phyloP scores from a whole-genome alignment of 1,140 invertebrate species.

The Solenopsis fugax region DNA sequence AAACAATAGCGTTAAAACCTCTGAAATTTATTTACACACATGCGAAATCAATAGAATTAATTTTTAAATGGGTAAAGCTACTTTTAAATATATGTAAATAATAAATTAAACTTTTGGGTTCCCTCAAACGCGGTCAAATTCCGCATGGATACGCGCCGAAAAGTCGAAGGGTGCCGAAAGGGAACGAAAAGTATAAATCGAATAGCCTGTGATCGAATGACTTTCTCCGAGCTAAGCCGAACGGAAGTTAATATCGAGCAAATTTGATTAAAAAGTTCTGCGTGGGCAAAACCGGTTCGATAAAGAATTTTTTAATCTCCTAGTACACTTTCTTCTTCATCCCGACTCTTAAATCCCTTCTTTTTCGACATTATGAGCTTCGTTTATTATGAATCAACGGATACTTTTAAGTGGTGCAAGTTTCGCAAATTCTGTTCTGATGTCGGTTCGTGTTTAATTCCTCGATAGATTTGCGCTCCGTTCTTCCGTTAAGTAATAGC shows the following conservation, averaged over 20 bases:
- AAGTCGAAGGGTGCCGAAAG: background rate
- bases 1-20: background rate
- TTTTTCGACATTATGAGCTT: conserved; percentile 23
- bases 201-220: conserved; percentile 60
- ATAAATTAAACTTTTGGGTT: background rate
- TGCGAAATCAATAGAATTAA: background rate
- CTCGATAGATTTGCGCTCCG: conserved; percentile 38
- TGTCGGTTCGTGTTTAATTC: conserved; percentile 48
- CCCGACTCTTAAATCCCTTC: background rate
- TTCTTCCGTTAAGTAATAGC: conserved; percentile 33
- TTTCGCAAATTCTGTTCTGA: conserved; percentile 23
- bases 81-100: background rate
- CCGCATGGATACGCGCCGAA: background rate
- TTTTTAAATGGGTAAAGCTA: background rate
- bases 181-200: conserved; percentile 50
- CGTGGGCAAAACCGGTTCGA: conserved; percentile 3
- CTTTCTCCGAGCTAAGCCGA: conserved; percentile 37
- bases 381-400: conserved; percentile 59
- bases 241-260: conserved; percentile 67
- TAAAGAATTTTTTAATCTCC: conserved; percentile 51
- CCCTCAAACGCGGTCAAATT: background rate
- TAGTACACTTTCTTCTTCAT: background rate
- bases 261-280: conserved; percentile 74
- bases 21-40: background rate
- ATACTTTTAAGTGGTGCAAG: conserved; percentile 56